Base-by-base conservation (phyloP, 2,797 vertebrate genomes). In the Cryptoblepharus egeriae region DNA sequence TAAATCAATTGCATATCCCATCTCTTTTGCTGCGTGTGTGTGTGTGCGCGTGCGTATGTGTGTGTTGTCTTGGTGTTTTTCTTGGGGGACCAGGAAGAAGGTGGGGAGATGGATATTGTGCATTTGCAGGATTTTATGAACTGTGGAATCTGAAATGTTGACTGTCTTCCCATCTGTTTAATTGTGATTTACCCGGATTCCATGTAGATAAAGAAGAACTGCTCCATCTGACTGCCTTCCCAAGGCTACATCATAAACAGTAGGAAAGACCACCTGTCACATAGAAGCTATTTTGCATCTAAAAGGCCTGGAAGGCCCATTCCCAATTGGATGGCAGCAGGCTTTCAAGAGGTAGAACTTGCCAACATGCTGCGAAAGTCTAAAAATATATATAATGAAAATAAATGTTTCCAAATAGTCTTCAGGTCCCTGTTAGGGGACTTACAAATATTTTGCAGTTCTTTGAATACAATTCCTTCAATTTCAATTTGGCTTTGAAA, bases 201-300 rank as follows among this genome's bases (percentile, higher is more conserved):
- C 92, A 93, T 52, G 87, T 89, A 93, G 93, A 95, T 93, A 91
- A 92, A 94, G 94, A 95, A 88, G 88, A 90, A 67, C 65, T 89
- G 85, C 89, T 94, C 79, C 89, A 91, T 94, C 91, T 94, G 91
- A 95, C 88, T 92, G 87, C 88, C 83, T 89, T 94, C 92, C 90
- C 90, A 69, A 81, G 79, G 88, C 88, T 87, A 78, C 86, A 78
- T 76, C 87, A 83, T 91, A 92, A 96, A 94, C 93, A 95, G 92
- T 92, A 93, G 90, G 92, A 92, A 91, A 90, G 92, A 88, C 92
- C 95, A 96, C 95, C 94, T 95, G 95, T 91, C 92, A 92, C 87
- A 92, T 71, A 88, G 79, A 92, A 93, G 90, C 86, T 91, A 45
- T 55, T 83, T 92, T 94, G 93, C 90, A 94, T 94, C 91, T 94